Percentiles rank a stretch among this genome's conserved stretches.
phyloP scores from a whole-genome alignment of 2,888 invertebrate genomes.

The Pteria penguin region DNA sequence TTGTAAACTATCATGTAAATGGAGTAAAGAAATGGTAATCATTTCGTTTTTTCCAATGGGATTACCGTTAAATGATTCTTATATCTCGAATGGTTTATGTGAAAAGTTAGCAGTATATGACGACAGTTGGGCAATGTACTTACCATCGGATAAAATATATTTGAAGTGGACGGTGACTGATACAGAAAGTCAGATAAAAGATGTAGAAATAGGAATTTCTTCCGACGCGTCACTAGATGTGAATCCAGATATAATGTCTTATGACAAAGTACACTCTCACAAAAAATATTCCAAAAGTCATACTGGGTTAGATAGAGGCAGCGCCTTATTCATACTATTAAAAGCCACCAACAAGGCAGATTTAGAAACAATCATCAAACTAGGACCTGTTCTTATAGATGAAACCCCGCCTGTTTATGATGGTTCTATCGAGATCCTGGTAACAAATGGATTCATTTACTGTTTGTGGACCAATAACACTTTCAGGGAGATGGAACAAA shows the following conservation, averaged over 20 bases:
- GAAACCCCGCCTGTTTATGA: background rate
- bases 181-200: background rate
- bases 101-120: background rate
- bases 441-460: background rate
- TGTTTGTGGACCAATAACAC: background rate
- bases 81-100: background rate
- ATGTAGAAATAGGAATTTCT: background rate
- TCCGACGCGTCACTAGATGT: background rate
- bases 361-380: background rate
- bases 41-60: background rate
- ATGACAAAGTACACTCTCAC: background rate
- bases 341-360: background rate
- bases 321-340: background rate
- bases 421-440: background rate
- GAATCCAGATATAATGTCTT: background rate
- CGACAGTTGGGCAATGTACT: background rate
- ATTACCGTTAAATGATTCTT: background rate
- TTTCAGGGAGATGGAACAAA: background rate
- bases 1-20: conserved; percentile 23
- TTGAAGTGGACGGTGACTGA: background rate
- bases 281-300: background rate
- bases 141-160: background rate
- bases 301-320: background rate
- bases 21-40: background rate
- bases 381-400: background rate